phyloP scores from a whole-genome alignment of 2,113 vertebrate species.

The Phodopus roborovskii region DNA sequence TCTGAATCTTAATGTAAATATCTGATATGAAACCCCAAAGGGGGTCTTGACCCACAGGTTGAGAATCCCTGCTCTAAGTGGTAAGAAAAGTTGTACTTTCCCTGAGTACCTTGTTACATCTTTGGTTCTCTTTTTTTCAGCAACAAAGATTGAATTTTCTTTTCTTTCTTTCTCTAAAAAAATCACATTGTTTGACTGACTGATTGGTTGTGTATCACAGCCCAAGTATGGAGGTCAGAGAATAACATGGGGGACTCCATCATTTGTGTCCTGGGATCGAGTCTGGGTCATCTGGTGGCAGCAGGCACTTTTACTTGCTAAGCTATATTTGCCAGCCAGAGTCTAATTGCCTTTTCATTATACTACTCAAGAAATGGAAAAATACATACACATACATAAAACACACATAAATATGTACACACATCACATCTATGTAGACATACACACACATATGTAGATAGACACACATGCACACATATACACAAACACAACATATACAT shows the following conservation, averaged over 20 bases:
- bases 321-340: neutral
- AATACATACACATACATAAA: neutral
- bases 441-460: neutral
- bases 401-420: neutral
- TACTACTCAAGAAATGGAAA: neutral
- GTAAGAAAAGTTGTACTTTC: neutral
- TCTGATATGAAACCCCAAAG: neutral
- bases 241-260: neutral
- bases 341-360: conserved; percentile 30
- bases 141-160: neutral
- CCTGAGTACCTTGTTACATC: neutral
- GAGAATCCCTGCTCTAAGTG: neutral
- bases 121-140: neutral
- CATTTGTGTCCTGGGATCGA: neutral
- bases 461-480: neutral
- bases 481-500: neutral
- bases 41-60: neutral
- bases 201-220: neutral
- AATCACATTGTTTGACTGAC: neutral
- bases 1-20: neutral
- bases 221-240: neutral
- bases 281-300: neutral
- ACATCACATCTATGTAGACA: neutral
- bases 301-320: neutral
- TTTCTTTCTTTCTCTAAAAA: neutral